phyloP scores from a whole-genome alignment of 2,888 invertebrate species.

The Spilosoma lubricipeda region DNA sequence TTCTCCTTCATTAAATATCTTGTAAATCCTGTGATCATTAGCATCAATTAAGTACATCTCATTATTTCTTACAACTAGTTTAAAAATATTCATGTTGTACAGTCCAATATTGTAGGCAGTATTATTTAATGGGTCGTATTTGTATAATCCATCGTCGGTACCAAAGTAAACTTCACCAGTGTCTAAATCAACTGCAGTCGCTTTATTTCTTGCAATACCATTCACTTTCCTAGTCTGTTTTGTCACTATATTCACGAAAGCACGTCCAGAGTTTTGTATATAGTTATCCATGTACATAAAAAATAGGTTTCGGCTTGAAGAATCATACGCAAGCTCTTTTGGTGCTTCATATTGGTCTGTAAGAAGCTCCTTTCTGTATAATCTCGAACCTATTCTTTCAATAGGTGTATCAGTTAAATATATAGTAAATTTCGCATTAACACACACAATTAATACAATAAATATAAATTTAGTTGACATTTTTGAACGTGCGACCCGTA shows the following conservation, averaged over 20 bases:
- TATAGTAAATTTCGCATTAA: constrained; percentile 63
- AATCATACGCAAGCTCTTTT: constrained; percentile 77
- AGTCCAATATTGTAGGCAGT: constrained; percentile 70
- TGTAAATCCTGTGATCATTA: constrained; percentile 76
- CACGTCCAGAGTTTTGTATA: constrained; percentile 75
- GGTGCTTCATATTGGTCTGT: constrained; percentile 67
- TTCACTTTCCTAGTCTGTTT: constrained; percentile 68
- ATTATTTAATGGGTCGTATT: constrained; percentile 69
- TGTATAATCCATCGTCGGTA: constrained; percentile 76
- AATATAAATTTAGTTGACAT: constrained; percentile 52
- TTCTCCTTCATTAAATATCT: constrained; percentile 65
- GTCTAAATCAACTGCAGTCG: constrained; percentile 73
- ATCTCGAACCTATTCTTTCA: constrained; percentile 68
- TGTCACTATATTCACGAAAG: constrained; percentile 70
- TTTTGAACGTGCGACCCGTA: constrained; percentile 54
- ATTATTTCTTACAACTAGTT: constrained; percentile 74
- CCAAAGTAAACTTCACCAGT: constrained; percentile 78
- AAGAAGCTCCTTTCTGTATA: constrained; percentile 73
- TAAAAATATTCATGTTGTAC: constrained; percentile 76
- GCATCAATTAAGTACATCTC: constrained; percentile 76
- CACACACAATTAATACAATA: constrained; percentile 51
- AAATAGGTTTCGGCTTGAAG: constrained; percentile 73
- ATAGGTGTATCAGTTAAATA: constrained; percentile 69
- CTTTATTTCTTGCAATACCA: constrained; percentile 75
- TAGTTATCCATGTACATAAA: constrained; percentile 81